These are phyloP conservation scores for Lepidurus couesii DNA, from an alignment of 1,140 invertebrate species.

Conservation along the genomic window DNA sequence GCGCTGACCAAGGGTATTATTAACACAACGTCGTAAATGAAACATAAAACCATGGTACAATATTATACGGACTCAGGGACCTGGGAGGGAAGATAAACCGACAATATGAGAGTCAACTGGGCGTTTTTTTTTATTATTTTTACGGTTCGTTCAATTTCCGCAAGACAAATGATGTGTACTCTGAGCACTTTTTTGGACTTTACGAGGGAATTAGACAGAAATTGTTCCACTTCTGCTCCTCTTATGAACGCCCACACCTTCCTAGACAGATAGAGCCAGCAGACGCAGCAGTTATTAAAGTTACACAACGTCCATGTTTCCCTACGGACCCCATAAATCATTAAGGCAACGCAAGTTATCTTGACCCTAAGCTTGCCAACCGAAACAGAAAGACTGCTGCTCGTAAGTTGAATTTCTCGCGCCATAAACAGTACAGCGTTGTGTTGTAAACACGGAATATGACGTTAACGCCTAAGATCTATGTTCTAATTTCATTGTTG, in stretches of 20 bases:
- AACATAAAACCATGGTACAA: conserved; percentile 1
- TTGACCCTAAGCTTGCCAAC: not conserved
- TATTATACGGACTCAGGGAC: not conserved
- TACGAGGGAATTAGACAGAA: not conserved
- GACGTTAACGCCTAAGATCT: too few species aligned
- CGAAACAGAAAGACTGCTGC: not conserved
- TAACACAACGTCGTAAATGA: conserved; percentile 19
- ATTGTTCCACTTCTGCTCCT: not conserved
- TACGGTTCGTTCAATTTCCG: not conserved
- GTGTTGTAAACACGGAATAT: too few species aligned
- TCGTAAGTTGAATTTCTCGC: not conserved
- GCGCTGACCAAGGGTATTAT: not conserved
- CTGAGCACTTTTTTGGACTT: not conserved
- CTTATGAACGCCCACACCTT: not conserved
- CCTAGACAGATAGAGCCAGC: not conserved
- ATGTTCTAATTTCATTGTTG: too few species aligned
- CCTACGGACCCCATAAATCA: not conserved
- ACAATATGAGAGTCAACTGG: not conserved
- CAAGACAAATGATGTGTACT: not conserved
- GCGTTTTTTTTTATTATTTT: not conserved
- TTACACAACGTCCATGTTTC: not conserved
- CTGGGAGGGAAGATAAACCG: conserved; percentile 2
- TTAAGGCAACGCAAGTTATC: not conserved
- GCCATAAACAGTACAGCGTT: too few species aligned
- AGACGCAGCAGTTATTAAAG: not conserved